Evolutionary conservation across 2,888 invertebrate species (phyloP).

Genomic region (Phyllotreta cruciferae): DNA sequence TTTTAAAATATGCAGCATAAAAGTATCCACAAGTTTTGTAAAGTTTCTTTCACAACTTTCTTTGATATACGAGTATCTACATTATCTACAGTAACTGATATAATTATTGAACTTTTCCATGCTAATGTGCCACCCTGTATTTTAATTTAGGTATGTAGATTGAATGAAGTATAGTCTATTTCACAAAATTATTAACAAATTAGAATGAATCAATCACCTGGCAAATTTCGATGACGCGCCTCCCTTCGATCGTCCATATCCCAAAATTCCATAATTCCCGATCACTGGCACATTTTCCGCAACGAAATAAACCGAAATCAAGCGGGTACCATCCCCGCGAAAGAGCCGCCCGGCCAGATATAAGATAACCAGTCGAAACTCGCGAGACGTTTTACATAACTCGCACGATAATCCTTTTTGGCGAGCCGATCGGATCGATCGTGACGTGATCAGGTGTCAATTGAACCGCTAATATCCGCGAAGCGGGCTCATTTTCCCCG

Average conservation of each 20-base stretch:
- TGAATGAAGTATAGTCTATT: no score
- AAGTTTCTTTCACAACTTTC: no score
- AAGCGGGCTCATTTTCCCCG: constrained; percentile 7
- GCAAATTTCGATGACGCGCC: constrained; percentile 48
- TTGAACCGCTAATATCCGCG: neutral
- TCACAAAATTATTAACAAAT: no score
- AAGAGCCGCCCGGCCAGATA: neutral
- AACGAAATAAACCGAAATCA: neutral
- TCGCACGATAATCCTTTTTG: no score
- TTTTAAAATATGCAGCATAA: no score
- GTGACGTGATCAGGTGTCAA: constrained; percentile 22
- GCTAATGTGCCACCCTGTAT: no score
- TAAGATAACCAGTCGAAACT: neutral
- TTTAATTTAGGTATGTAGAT: no score
- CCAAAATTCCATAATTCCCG: constrained; percentile 58
- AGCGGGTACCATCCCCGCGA: constrained; percentile 1
- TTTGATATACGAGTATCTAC: no score
- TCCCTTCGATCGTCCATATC: constrained; percentile 57
- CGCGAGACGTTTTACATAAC: constrained; percentile 18
- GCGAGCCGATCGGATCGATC: constrained; percentile 2
- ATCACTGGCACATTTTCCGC: constrained; percentile 35
- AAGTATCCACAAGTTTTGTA: no score
- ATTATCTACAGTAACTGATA: no score
- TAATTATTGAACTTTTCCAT: no score
- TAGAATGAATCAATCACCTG: constrained; percentile 46